These are phyloP conservation scores for Apocrypta bakeri DNA, from an alignment of 1,140 invertebrate genomes.

Conservation along the genomic window DNA sequence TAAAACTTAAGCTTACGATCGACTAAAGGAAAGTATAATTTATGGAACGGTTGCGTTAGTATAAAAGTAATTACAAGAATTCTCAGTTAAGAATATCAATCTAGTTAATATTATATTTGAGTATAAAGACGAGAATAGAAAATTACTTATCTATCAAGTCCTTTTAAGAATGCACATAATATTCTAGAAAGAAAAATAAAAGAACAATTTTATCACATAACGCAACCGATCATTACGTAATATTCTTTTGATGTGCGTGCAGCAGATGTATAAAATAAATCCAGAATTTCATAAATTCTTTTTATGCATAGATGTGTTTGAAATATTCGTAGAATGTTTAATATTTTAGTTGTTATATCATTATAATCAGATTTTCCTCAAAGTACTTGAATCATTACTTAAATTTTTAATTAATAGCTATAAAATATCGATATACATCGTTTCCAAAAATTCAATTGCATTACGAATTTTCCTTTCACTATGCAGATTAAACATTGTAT, in stretches of 20 bases:
- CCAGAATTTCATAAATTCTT: background rate
- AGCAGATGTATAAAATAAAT: background rate
- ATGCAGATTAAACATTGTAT: background rate
- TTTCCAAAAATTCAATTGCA: background rate
- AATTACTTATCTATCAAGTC: too few species aligned
- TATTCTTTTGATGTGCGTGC: background rate
- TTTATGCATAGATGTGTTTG: background rate
- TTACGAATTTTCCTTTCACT: background rate
- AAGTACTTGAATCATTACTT: background rate
- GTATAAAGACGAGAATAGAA: too few species aligned
- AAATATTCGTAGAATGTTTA: background rate
- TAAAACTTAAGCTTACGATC: background rate
- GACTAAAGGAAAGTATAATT: slow-evolving; percentile 4
- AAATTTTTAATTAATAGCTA: background rate
- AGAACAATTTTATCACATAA: background rate
- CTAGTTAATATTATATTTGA: too few species aligned
- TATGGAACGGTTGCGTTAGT: background rate
- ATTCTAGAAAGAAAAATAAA: background rate
- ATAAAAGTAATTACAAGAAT: background rate
- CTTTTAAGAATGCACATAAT: background rate
- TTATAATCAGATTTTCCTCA: background rate
- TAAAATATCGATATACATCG: background rate
- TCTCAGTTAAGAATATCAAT: background rate
- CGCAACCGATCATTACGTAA: background rate
- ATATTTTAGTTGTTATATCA: background rate